Base-by-base conservation (phyloP, 2,888 invertebrate genomes). In the Frankliniella fusca region DNA sequence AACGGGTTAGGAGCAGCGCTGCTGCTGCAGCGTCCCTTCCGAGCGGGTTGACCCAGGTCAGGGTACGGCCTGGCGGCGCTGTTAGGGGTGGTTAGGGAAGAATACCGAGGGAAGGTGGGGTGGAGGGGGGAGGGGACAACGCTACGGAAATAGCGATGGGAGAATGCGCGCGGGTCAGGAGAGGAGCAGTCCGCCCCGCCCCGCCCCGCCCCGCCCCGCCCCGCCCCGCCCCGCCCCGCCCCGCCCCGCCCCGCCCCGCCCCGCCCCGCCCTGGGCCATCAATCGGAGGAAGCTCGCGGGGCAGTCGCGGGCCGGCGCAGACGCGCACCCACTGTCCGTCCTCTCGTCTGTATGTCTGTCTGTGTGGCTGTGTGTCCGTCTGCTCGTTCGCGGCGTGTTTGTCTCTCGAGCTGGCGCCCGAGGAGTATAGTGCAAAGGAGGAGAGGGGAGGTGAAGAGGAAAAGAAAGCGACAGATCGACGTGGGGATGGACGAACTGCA, bases 91-190 rank as follows among this genome's bases (percentile, higher is more conserved):
- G 54, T 54, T 11, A 15, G 54, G 54, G 18, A 20, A 54, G 54
- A 0, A 5, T 11, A 54, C 7, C n/a, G 70, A 23, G 3, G 70
- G 12, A 9, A 12, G 27, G 70, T 0, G 27, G 70, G 27, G 70
- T 12, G 70, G 70, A 11, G 70, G 70, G 27, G 27, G 8, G 70
- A 0, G 1, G 70, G 12, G 27, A 23, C n/a, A 23, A 70, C 70
- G 70, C n/a, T 12, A 23, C 70, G 23, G 27, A 76, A 76, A 76
- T 76, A 76, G 70, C 70, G 70, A 8, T 23, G 12, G 70, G 70
- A 76, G 70, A 76, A 76, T 76, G 70, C 27, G 27, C 12, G 70
- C 23, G 27, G 61, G 61, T 61, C 61, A n/a, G 61, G 61, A 61
- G 61, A 12, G 20, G 54, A 54, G 54, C 54, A 8, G 54, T 3